Evolutionary conservation across 2,113 vertebrate species (phyloP).

Genomic region (Camelus dromedarius): DNA sequence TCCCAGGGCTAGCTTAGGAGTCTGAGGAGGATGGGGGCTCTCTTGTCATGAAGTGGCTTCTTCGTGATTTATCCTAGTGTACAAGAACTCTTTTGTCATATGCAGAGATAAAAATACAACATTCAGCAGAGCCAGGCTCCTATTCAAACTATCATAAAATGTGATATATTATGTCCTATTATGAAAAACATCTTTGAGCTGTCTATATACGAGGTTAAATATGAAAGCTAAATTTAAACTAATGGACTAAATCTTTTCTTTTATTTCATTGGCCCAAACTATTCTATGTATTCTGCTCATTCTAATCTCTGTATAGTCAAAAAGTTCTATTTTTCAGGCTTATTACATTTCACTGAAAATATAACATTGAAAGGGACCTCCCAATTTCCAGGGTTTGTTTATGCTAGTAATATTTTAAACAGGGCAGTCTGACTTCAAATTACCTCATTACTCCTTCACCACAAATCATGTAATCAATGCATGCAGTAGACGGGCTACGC

Average conservation of each 20-base stretch:
- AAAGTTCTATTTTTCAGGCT: background rate
- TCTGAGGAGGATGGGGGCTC: background rate
- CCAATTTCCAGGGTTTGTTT: background rate
- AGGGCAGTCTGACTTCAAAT: background rate
- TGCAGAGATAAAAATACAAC: background rate
- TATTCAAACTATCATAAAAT: background rate
- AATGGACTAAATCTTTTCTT: background rate
- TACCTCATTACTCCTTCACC: background rate
- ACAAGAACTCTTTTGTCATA: background rate
- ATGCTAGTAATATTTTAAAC: background rate
- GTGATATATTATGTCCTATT: background rate
- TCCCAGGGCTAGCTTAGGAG: background rate
- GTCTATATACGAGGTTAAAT: background rate
- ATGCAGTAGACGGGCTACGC: background rate
- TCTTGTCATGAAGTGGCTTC: background rate
- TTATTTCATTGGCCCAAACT: background rate
- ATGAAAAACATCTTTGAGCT: background rate
- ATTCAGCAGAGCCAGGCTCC: background rate
- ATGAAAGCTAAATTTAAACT: background rate
- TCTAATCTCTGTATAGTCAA: background rate
- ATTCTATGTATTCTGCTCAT: background rate
- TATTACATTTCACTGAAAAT: background rate
- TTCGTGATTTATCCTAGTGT: background rate
- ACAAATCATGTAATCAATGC: background rate
- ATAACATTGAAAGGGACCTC: background rate